phyloP scores from a whole-genome alignment of 2,888 invertebrate genomes.

The Ptilodon capucinus region DNA sequence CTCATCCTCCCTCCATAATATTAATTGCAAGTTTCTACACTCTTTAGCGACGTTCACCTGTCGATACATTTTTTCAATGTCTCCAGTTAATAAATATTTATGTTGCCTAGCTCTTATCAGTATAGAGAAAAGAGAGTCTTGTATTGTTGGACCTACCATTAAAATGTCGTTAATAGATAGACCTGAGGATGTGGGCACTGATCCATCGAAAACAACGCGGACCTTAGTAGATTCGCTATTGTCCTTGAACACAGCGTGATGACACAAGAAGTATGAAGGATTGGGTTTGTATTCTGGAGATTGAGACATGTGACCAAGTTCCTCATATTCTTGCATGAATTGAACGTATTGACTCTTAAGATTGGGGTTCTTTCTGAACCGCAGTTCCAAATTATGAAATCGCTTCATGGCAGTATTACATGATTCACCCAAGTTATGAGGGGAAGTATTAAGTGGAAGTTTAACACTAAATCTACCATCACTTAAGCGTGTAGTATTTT shows the following conservation, averaged over 20 bases:
- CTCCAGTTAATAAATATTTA: conserved; percentile 9
- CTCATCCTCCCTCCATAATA: conserved; percentile 10
- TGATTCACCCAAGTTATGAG: conserved; percentile 1
- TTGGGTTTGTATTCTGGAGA: not conserved
- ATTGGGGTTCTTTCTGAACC: conserved; percentile 1
- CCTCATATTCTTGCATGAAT: conserved; percentile 4
- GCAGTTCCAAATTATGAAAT: conserved; percentile 2
- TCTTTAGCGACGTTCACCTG: not conserved
- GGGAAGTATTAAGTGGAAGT: not conserved
- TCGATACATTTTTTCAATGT: conserved; percentile 22
- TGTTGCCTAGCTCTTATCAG: conserved; percentile 10
- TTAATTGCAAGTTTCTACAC: conserved; percentile 4
- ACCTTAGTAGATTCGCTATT: conserved; percentile 15
- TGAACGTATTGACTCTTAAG: conserved; percentile 4
- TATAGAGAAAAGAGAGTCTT: conserved; percentile 15
- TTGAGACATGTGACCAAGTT: not conserved
- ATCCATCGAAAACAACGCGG: conserved; percentile 22
- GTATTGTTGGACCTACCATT: conserved; percentile 15
- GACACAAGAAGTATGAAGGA: conserved; percentile 11
- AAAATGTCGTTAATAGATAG: conserved; percentile 14
- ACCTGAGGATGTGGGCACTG: conserved; percentile 11
- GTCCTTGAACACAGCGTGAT: conserved; percentile 17
- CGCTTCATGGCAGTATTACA: conserved; percentile 1
- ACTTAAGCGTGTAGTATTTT: not conserved
- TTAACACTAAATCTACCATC: conserved; percentile 6